Evolutionary conservation across 2,888 invertebrate species (phyloP).

Genomic region (Lasius platythorax): DNA sequence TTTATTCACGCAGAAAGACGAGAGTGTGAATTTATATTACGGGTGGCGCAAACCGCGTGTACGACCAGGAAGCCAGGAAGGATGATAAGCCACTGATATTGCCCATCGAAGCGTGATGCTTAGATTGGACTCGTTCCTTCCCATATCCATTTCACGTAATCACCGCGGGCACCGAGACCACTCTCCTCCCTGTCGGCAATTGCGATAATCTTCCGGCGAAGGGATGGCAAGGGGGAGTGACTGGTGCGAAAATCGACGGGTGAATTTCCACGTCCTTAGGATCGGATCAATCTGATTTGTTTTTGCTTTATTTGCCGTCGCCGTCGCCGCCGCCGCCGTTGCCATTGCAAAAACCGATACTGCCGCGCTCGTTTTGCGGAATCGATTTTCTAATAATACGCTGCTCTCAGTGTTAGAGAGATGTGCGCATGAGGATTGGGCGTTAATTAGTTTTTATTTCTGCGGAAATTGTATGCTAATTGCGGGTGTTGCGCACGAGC

Average conservation of each 20-base stretch:
- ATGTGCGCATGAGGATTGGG: background rate
- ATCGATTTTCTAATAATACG: constrained; percentile 54
- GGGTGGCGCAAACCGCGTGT: constrained; percentile 36
- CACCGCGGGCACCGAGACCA: constrained; percentile 70
- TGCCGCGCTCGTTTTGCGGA: constrained; percentile 19
- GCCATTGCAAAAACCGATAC: constrained; percentile 26
- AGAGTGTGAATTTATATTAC: constrained; percentile 72
- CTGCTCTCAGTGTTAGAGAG: constrained; percentile 8
- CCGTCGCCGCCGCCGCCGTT: background rate
- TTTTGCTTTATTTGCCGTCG: constrained; percentile 33
- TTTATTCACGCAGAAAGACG: constrained; percentile 38
- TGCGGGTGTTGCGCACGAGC: constrained; percentile 36
- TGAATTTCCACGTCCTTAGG: constrained; percentile 73
- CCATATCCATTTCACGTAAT: constrained; percentile 79
- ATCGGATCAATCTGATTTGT: constrained; percentile 58
- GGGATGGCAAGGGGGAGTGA: constrained; percentile 22
- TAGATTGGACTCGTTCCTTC: constrained; percentile 81
- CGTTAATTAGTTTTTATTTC: constrained; percentile 54
- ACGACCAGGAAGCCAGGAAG: constrained; percentile 62
- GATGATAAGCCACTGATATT: constrained; percentile 83
- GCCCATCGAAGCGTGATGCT: constrained; percentile 80
- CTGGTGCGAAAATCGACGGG: constrained; percentile 65
- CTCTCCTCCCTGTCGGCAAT: constrained; percentile 62
- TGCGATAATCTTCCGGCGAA: constrained; percentile 71
- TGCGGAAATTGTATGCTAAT: constrained; percentile 53